These are phyloP conservation scores for Picus viridis DNA, from an alignment of 2,797 vertebrate species.

Conservation along the genomic window DNA sequence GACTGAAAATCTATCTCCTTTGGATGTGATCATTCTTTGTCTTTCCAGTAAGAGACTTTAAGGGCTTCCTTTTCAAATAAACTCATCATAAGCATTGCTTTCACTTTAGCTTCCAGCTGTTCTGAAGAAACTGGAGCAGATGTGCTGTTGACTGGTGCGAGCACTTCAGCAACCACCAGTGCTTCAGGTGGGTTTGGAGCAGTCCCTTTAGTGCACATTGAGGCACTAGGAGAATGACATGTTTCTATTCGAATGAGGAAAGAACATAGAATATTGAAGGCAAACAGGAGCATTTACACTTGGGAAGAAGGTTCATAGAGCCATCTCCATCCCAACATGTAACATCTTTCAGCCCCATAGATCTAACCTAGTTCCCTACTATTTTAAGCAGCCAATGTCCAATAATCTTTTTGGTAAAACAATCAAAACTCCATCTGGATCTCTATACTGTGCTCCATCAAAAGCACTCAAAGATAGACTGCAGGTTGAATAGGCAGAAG, in stretches of 20 bases:
- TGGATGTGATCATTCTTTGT: neutral
- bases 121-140: neutral
- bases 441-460: neutral
- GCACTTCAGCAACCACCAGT: neutral
- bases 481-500: neutral
- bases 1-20: neutral
- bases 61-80: neutral
- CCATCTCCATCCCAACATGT: neutral
- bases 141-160: neutral
- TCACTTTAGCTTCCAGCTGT: neutral
- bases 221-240: neutral
- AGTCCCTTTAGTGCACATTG: neutral
- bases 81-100: neutral
- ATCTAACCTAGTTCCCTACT: neutral
- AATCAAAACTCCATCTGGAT: neutral
- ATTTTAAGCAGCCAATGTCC: neutral
- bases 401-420: conserved; percentile 1
- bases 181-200: neutral
- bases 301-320: neutral
- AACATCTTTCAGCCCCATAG: neutral
- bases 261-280: neutral
- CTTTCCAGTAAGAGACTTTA: neutral
- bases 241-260: neutral
- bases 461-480: neutral
- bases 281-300: neutral